A percentile compares a stretch with the other conserved stretches of the same genome.
These are phyloP conservation scores for Channallabes apus DNA, from an alignment of 2,797 vertebrate species.

Conservation along the genomic window DNA sequence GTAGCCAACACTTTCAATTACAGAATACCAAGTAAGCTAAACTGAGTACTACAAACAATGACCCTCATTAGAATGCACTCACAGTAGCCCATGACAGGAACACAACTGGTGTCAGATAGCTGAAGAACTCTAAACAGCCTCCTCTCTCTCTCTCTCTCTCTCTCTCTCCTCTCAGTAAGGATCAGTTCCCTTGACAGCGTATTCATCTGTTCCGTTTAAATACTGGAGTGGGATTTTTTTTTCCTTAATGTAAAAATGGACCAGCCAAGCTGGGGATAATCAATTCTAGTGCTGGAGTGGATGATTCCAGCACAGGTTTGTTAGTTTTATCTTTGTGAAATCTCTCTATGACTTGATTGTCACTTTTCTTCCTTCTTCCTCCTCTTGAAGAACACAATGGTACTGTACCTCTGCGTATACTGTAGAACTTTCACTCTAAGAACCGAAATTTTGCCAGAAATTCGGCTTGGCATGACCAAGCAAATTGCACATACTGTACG, in stretches of 20 bases:
- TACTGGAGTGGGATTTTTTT: not conserved
- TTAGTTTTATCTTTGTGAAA: too few relatives aligned
- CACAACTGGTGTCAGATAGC: conserved; percentile 10
- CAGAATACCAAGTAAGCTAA: conserved; percentile 7
- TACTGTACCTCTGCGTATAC: too few relatives aligned
- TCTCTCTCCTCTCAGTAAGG: not conserved
- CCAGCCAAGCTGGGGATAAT: not conserved
- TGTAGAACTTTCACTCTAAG: too few relatives aligned
- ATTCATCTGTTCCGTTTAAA: not conserved
- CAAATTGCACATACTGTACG: too few relatives aligned
- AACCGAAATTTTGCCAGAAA: too few relatives aligned
- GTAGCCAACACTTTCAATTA: not conserved
- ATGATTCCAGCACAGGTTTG: not conserved
- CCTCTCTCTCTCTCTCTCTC: not conserved
- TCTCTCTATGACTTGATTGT: not conserved
- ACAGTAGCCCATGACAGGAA: not conserved
- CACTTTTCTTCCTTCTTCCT: not conserved
- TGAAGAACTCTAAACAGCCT: not conserved
- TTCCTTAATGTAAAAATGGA: not conserved
- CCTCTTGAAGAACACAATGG: not conserved
- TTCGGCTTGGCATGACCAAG: too few relatives aligned
- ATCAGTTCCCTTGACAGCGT: not conserved
- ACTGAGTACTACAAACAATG: conserved; percentile 9
- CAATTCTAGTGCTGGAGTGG: not conserved
- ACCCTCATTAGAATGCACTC: conserved; percentile 7